A percentile compares a stretch with the other conserved stretches of the same genome.
These are phyloP conservation scores for Chunga burmeisteri DNA, from an alignment of 2,113 vertebrate species.

Conservation along the genomic window DNA sequence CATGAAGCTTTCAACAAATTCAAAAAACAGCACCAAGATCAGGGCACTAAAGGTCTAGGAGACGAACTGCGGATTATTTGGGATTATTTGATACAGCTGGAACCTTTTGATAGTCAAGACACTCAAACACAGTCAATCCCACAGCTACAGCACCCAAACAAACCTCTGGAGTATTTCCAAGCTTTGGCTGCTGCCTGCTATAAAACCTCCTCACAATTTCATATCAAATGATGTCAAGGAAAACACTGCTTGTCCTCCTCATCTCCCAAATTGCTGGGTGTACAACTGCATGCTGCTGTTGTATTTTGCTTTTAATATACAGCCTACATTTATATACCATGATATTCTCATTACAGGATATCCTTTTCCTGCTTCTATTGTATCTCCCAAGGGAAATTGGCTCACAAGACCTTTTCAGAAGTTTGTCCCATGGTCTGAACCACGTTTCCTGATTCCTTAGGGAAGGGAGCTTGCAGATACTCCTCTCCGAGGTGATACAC, in stretches of 20 bases:
- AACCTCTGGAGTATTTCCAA: neutral
- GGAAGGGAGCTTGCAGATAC: neutral
- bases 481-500: neutral
- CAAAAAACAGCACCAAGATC: neutral
- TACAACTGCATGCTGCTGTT: neutral
- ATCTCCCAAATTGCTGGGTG: neutral
- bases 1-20: constrained; percentile 1
- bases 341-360: neutral
- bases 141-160: neutral
- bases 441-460: neutral
- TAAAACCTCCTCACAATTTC: neutral
- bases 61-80: neutral
- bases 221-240: neutral
- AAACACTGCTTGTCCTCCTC: neutral
- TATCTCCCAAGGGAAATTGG: neutral
- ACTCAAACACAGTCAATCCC: neutral
- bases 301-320: neutral
- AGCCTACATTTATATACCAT: neutral
- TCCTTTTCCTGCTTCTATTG: neutral
- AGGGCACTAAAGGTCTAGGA: neutral
- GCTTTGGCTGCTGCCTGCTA: neutral
- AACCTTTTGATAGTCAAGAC: neutral
- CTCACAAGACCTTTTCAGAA: neutral
- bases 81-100: neutral
- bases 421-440: neutral